Conservation (phyloP, 2,113 vertebrate genomes). For the Aspiorhynchus laticeps region DNA sequence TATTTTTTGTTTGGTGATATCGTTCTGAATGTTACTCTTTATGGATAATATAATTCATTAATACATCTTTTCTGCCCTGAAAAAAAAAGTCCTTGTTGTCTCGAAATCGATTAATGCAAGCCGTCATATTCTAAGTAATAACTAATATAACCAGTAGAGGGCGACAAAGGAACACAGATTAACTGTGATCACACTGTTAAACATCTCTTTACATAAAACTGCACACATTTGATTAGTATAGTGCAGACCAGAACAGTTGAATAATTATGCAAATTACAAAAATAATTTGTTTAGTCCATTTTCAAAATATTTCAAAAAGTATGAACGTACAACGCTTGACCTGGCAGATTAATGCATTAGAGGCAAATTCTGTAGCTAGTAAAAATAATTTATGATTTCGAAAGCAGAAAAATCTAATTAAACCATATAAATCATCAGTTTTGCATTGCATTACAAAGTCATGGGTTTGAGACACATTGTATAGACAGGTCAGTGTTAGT, state of each 20-base stretch:
- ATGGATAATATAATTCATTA: not conserved
- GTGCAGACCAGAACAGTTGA: not conserved
- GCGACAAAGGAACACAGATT: not conserved
- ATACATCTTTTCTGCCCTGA: not conserved
- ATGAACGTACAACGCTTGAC: not conserved
- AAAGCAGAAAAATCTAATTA: not conserved
- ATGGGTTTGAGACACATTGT: not conserved
- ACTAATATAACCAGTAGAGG: not conserved
- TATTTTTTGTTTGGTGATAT: not conserved
- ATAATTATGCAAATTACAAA: not conserved
- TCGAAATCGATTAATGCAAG: not conserved
- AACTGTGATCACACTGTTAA: not conserved
- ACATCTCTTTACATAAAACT: not conserved
- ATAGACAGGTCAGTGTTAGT: not conserved
- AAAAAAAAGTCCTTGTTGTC: not conserved
- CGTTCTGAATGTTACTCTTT: not conserved
- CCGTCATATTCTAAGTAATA: not conserved
- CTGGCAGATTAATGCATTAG: not conserved
- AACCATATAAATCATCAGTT: not conserved
- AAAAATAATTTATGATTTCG: not conserved
- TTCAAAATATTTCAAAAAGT: not conserved
- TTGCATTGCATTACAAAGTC: not conserved
- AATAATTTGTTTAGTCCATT: not conserved
- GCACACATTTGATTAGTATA: not conserved
- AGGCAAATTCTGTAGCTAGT: not conserved